Conservation (phyloP, 2,888 invertebrate genomes). For the Eueremaeus valkanovi region DNA sequence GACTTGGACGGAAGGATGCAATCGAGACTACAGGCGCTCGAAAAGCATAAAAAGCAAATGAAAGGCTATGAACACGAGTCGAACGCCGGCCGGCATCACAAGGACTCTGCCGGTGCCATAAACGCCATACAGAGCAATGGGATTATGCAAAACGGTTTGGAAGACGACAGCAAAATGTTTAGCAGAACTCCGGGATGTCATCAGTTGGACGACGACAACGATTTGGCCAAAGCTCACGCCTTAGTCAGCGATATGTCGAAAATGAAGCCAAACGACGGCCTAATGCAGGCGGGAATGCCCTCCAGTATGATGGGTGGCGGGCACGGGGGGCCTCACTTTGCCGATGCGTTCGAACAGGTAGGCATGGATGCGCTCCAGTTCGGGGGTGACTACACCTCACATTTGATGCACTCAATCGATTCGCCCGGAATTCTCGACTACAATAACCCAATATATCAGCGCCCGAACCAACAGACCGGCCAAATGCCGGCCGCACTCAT, state of each 20-base stretch:
- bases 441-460: slow-evolving; percentile 42
- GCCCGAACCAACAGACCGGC: slow-evolving; percentile 5
- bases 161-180: slow-evolving; percentile 69
- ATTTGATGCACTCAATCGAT: slow-evolving; percentile 53
- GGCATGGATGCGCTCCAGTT: slow-evolving; percentile 53
- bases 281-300: slow-evolving; percentile 51
- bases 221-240: slow-evolving; percentile 23
- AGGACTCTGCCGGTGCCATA: slow-evolving; percentile 53
- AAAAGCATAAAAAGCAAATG: slow-evolving; percentile 50
- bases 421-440: slow-evolving; percentile 54
- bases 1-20: slow-evolving; percentile 66
- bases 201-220: slow-evolving; percentile 73
- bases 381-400: slow-evolving; percentile 50
- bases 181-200: slow-evolving; percentile 77
- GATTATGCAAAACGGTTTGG: slow-evolving; percentile 62
- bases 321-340: slow-evolving; percentile 49
- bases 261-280: slow-evolving; percentile 44
- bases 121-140: slow-evolving; percentile 28
- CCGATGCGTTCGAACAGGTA: slow-evolving; percentile 52
- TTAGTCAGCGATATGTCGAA: slow-evolving; percentile 33
- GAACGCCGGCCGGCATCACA: slow-evolving; percentile 51
- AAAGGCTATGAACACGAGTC: slow-evolving; percentile 56
- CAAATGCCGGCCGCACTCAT: slow-evolving; percentile 32
- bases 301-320: slow-evolving; percentile 50
- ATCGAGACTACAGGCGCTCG: slow-evolving; percentile 15